Evolutionary conservation across 1,140 invertebrate species (phyloP), one percentile per base, ranked within the genome.

Genomic region (Tetramorium parvispinum): DNA sequence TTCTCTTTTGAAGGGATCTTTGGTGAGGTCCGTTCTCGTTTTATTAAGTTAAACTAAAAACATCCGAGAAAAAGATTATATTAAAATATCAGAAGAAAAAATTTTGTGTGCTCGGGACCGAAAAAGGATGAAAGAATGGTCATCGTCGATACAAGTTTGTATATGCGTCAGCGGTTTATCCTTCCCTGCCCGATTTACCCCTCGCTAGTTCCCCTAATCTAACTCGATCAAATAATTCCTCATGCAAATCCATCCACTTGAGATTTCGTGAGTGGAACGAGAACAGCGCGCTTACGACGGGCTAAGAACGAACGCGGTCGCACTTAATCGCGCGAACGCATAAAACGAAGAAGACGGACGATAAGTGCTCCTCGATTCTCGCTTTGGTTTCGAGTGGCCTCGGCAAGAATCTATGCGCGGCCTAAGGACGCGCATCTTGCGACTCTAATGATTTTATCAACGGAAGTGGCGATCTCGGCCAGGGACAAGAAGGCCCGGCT

Each of bases 351-450:
- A 46, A 82, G 40, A 46, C 49, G 32, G 53, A 46, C 18, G 18
- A 55, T 51, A 73, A 83, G 68, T 73, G 66, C 55, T 83, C 46
- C 79, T 83, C 68, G 40, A 83, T 83, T 73, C 27, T 43, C 79
- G 79, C 53, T 83, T 75, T 57, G 40, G 53, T 82, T 73, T 82
- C 68, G 49, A 83, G 68, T 75, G 79, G 68, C 79, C 27, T 53
- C 40, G 53, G n/a, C 18, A 51, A 68, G 79, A 16, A 59, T 46
- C 24, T 83, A 57, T 53, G 46, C 66, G 37, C 46, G 65, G 13
- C 16, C 21, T 46, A 43, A 27, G 6, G 21, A 43, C n/a, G 40
- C 37, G 53, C 79, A 83, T 24, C 68, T 73, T 21, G n/a, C 40
- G 40, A 13, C 16, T 59, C 68, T 83, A 83, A 75, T 46, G 40